phyloP scores from a whole-genome alignment of 2,888 invertebrate genomes.

The Eupelmus urozonus region DNA sequence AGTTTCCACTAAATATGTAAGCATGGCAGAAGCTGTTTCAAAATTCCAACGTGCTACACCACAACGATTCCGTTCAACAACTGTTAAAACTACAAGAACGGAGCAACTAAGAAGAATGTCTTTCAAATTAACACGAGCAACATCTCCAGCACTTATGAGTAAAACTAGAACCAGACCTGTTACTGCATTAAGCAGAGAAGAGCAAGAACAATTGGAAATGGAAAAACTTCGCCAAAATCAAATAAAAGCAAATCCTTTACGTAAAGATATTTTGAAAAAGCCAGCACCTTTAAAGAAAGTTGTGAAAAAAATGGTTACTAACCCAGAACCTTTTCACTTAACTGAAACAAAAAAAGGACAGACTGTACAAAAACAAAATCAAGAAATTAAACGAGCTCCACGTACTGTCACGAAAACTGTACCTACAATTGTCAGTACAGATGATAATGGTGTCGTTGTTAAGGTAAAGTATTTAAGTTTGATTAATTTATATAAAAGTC shows the following conservation, averaged over 20 bases:
- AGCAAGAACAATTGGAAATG: constrained; percentile 81
- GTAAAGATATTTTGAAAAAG: constrained; percentile 80
- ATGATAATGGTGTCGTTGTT: constrained; percentile 63
- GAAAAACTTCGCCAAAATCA: constrained; percentile 83
- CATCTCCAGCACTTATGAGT: constrained; percentile 69
- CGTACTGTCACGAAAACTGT: constrained; percentile 60
- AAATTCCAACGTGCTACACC: constrained; percentile 80
- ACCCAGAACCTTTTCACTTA: constrained; percentile 83
- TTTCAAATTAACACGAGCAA: constrained; percentile 67
- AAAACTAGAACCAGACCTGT: constrained; percentile 79
- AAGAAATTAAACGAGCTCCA: constrained; percentile 40
- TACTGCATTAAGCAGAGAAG: constrained; percentile 80
- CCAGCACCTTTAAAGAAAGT: constrained; percentile 74
- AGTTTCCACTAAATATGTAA: constrained; percentile 73
- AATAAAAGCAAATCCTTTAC: constrained; percentile 83
- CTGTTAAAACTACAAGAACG: constrained; percentile 65
- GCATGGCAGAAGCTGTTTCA: constrained; percentile 79
- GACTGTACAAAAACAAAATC: constrained; percentile 10
- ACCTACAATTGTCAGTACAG: constrained; percentile 64
- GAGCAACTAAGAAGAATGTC: constrained; percentile 62
- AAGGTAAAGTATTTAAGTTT: constrained; percentile 50
- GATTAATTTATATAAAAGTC: too few species aligned
- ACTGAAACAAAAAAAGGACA: constrained; percentile 77
- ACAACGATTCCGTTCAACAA: constrained; percentile 77
- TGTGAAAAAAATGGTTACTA: constrained; percentile 80